Conservation (phyloP, 2,888 invertebrate species). For the Melinaea menophilus region DNA sequence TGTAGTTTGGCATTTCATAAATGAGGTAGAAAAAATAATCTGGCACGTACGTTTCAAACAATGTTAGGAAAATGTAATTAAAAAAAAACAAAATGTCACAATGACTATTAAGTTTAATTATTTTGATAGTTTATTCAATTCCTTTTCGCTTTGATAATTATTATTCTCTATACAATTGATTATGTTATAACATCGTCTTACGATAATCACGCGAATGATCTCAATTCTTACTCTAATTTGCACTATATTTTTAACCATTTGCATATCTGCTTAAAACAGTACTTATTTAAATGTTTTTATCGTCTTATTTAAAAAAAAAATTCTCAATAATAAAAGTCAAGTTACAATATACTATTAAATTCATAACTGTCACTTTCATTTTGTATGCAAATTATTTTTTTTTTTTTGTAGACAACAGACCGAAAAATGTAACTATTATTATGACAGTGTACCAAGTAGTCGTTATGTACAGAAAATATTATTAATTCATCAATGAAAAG, state of each 20-base stretch:
- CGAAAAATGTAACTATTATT: too few relatives aligned
- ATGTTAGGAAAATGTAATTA: background rate
- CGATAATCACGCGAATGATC: conserved; percentile 3
- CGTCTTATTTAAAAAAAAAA: too few relatives aligned
- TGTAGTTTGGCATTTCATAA: conserved; percentile 11
- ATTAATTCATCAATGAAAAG: background rate
- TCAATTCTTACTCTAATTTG: conserved; percentile 25
- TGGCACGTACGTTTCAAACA: conserved; percentile 5
- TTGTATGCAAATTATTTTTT: too few relatives aligned
- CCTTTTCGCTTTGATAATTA: too few relatives aligned
- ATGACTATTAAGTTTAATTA: background rate
- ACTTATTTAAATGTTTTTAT: background rate
- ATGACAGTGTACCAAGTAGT: too few relatives aligned
- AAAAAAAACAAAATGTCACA: background rate
- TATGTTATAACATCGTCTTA: background rate
- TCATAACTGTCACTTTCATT: too few relatives aligned
- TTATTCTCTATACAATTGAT: background rate
- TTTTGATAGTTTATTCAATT: background rate
- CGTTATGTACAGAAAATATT: background rate
- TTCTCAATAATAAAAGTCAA: too few relatives aligned
- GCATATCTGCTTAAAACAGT: conserved; percentile 5
- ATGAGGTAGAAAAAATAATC: conserved; percentile 13
- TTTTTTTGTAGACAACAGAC: too few relatives aligned
- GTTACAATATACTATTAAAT: too few relatives aligned
- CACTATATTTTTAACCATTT: conserved; percentile 22